A percentile compares a stretch with the other conserved stretches of the same genome.
phyloP scores from a whole-genome alignment of 35 echinoderm and acorn worm genomes.

The Strongylocentrotus purpuratus region DNA sequence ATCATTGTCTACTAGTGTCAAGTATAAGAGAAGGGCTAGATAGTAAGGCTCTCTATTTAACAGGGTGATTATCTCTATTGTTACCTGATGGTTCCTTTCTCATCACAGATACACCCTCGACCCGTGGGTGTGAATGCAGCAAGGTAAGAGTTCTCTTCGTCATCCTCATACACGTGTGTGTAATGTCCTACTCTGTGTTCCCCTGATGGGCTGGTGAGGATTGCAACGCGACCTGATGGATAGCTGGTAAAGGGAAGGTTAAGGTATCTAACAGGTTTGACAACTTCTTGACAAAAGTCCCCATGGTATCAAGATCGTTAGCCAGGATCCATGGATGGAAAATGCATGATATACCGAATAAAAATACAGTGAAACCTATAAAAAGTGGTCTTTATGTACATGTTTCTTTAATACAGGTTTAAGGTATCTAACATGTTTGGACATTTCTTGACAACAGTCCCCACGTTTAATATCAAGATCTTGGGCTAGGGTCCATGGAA shows the following conservation, averaged over 20 bases:
- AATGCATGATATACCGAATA: too few species aligned
- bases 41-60: not conserved
- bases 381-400: too few species aligned
- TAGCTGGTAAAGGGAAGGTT: constrained; percentile 63
- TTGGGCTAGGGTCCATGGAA: too few species aligned
- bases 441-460: too few species aligned
- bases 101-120: constrained; percentile 77
- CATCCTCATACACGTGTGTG: constrained; percentile 77
- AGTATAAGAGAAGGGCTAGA: not conserved
- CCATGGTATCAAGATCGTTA: not conserved
- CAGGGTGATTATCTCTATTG: not conserved
- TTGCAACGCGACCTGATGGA: constrained; percentile 75
- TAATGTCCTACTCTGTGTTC: constrained; percentile 73
- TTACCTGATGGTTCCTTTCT: constrained; percentile 89
- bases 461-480: not conserved
- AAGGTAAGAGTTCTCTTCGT: constrained; percentile 67
- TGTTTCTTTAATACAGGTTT: too few species aligned
- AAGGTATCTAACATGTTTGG: not conserved
- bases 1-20: not conserved
- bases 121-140: constrained; percentile 89
- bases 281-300: too few species aligned
- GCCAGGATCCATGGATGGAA: too few species aligned
- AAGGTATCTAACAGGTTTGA: not conserved
- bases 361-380: too few species aligned
- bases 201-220: constrained; percentile 66